Percentiles rank a stretch among this genome's conserved stretches.
phyloP scores from a whole-genome alignment of 2,113 vertebrate genomes.

The Cariama cristata region DNA sequence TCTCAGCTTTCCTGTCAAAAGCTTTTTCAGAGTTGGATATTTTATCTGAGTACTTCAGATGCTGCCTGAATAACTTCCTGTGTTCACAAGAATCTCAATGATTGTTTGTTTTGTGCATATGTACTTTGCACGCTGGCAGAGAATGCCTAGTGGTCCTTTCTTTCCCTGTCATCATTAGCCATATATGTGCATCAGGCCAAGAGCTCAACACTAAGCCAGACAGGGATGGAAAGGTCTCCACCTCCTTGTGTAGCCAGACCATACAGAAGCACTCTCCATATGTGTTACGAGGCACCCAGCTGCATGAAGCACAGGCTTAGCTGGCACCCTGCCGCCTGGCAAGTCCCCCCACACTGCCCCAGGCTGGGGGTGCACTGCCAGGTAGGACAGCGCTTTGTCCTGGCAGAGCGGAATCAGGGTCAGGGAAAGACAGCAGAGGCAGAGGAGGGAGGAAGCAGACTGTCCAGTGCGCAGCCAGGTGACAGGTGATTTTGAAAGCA shows the following conservation, averaged over 20 bases:
- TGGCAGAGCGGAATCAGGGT: not conserved
- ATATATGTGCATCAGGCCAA: not conserved
- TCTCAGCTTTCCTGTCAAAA: conserved; percentile 38
- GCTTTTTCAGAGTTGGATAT: not conserved
- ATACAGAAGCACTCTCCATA: not conserved
- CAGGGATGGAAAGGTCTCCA: not conserved
- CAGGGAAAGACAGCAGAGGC: not conserved
- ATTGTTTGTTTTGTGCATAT: not conserved
- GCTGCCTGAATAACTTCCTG: conserved; percentile 1
- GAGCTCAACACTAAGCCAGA: not conserved
- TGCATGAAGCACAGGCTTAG: not conserved
- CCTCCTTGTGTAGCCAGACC: not conserved
- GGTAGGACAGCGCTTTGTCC: not conserved
- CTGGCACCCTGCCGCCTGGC: not conserved
- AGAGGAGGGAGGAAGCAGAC: not conserved
- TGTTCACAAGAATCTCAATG: not conserved
- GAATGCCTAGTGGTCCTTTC: not conserved
- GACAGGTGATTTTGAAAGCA: not conserved
- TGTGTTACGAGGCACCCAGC: not conserved
- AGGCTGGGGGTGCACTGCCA: not conserved
- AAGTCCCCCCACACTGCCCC: not conserved
- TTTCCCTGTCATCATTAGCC: not conserved
- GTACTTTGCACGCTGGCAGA: not conserved
- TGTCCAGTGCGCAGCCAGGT: not conserved
- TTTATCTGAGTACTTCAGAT: conserved; percentile 35